Evolutionary conservation across 2,113 vertebrate species (phyloP).

Genomic region (Tragelaphus imberbis): DNA sequence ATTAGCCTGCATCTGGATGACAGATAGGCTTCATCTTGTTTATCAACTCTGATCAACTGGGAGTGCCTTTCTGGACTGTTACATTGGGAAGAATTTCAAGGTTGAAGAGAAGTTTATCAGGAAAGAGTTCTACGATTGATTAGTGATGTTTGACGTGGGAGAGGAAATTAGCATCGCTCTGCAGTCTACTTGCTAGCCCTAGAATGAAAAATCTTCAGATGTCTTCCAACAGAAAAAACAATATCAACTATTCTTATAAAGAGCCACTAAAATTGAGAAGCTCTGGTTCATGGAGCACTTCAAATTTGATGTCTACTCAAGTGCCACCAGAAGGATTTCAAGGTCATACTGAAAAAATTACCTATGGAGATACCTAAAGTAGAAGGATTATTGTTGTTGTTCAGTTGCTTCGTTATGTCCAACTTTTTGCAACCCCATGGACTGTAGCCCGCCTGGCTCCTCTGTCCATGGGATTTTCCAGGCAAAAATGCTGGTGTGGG

Average conservation of each 20-base stretch:
- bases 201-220: background rate
- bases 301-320: background rate
- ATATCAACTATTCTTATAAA: background rate
- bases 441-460: background rate
- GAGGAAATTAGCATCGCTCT: background rate
- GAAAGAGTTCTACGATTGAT: background rate
- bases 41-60: background rate
- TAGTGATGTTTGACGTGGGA: background rate
- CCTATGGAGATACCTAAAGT: background rate
- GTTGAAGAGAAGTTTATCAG: background rate
- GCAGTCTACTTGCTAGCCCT: background rate
- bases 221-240: background rate
- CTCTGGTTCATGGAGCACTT: background rate
- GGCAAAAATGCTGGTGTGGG: background rate
- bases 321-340: background rate
- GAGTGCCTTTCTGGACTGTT: background rate
- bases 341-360: background rate
- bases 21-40: background rate
- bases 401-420: background rate
- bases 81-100: background rate
- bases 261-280: background rate
- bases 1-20: background rate
- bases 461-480: background rate
- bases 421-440: background rate
- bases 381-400: background rate